Percentiles rank a stretch among this genome's conserved stretches.
phyloP scores from a whole-genome alignment of 2,888 invertebrate species.

The Sarcophaga subvicina region DNA sequence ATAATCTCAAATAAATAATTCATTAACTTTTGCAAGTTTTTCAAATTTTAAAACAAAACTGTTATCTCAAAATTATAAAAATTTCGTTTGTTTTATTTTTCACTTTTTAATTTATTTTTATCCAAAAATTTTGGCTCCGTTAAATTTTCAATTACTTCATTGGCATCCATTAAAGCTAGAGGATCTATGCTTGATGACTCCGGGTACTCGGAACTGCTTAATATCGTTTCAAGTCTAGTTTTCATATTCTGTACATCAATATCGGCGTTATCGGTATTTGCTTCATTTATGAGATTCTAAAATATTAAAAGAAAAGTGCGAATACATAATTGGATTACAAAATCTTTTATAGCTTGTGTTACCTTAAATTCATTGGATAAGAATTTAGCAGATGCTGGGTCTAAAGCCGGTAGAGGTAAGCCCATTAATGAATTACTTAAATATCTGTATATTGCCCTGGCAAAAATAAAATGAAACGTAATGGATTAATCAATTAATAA shows the following conservation, averaged over 20 bases:
- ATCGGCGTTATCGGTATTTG: conserved; percentile 74
- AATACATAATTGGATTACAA: neutral
- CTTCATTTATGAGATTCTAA: conserved; percentile 75
- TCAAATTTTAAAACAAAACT: too few relatives aligned
- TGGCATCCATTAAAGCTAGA: conserved; percentile 46
- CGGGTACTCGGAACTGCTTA: neutral
- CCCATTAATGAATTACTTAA: conserved; percentile 78
- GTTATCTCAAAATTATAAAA: neutral
- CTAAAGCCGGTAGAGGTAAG: conserved; percentile 75
- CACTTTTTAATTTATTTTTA: neutral
- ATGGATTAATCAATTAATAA: neutral
- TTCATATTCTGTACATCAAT: conserved; percentile 70
- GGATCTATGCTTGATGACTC: conserved; percentile 64
- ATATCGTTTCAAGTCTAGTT: conserved; percentile 52
- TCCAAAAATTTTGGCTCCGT: neutral
- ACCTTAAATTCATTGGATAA: conserved; percentile 77
- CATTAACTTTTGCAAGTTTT: too few relatives aligned
- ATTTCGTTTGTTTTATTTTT: neutral
- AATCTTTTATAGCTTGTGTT: neutral
- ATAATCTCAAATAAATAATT: too few relatives aligned
- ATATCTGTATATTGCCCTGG: conserved; percentile 77
- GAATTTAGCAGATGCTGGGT: conserved; percentile 73
- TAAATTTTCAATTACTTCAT: neutral
- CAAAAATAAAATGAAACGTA: conserved; percentile 18
- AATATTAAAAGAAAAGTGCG: conserved; percentile 27